A percentile compares a stretch with the other conserved stretches of the same genome.
Evolutionary conservation across 1,140 invertebrate genomes (phyloP).

Genomic region (Heliconius hermathena): DNA sequence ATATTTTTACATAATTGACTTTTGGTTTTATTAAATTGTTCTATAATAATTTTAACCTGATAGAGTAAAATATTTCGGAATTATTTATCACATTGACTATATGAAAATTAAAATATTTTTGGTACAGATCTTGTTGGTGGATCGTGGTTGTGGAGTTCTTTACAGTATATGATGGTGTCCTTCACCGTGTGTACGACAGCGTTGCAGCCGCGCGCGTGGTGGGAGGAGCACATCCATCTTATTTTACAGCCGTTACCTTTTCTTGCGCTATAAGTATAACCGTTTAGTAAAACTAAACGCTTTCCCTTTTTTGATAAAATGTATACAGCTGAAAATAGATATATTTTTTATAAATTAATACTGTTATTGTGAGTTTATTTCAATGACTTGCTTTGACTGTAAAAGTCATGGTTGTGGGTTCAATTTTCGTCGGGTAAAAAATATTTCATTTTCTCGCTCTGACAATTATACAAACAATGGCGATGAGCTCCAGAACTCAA

Average conservation of each 20-base stretch:
- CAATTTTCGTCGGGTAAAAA: too few species aligned
- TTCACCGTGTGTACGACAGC: slow-evolving; percentile 33
- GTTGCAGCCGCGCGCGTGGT: slow-evolving; percentile 28
- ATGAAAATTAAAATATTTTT: too few species aligned
- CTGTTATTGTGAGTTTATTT: neutral
- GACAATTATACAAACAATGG: too few species aligned
- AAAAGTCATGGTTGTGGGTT: too few species aligned
- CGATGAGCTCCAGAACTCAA: too few species aligned
- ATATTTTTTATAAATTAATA: neutral
- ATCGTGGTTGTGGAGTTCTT: slow-evolving; percentile 33
- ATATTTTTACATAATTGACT: too few species aligned
- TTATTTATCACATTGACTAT: too few species aligned
- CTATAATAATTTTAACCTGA: too few species aligned
- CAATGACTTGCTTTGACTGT: too few species aligned
- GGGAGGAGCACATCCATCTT: slow-evolving; percentile 47
- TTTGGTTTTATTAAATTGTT: too few species aligned
- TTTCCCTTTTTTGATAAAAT: slow-evolving; percentile 29
- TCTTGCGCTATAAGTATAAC: slow-evolving; percentile 34
- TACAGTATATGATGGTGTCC: slow-evolving; percentile 11
- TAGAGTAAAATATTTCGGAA: too few species aligned
- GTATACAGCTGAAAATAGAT: slow-evolving; percentile 20
- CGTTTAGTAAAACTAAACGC: slow-evolving; percentile 26
- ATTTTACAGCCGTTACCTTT: neutral
- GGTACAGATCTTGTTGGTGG: neutral
- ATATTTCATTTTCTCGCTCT: too few species aligned